phyloP scores from a whole-genome alignment of 2,888 invertebrate species.

The Drosophila formosana region DNA sequence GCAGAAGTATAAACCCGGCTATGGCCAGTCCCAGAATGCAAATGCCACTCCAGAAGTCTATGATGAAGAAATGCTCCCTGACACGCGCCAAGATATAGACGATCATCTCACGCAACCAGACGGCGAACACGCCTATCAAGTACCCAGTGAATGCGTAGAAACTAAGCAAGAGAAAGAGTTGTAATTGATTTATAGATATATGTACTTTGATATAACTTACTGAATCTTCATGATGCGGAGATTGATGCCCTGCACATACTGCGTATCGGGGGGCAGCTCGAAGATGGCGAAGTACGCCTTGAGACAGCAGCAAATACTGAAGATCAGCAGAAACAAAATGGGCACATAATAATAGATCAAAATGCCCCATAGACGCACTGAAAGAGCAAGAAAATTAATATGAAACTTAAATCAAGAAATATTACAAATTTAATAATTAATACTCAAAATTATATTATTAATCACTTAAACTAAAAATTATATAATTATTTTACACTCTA shows the following conservation, averaged over 20 bases:
- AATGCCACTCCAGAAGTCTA: conserved; percentile 81
- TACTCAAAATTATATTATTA: background rate
- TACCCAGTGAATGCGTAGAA: conserved; percentile 75
- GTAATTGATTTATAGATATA: background rate
- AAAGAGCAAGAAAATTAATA: background rate
- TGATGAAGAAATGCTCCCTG: conserved; percentile 76
- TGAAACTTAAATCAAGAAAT: background rate
- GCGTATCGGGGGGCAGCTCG: conserved; percentile 64
- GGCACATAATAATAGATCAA: conserved; percentile 74
- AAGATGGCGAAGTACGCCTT: conserved; percentile 72
- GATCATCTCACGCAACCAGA: conserved; percentile 79
- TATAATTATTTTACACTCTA: background rate
- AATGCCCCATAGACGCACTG: conserved; percentile 80
- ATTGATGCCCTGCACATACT: conserved; percentile 68
- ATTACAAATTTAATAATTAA: no score
- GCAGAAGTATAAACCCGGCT: conserved; percentile 73
- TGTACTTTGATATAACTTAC: conserved; percentile 41
- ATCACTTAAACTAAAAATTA: background rate
- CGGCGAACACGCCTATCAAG: conserved; percentile 67
- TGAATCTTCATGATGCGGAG: conserved; percentile 71
- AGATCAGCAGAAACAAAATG: conserved; percentile 64
- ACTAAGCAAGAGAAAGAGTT: conserved; percentile 29
- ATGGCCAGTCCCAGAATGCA: conserved; percentile 73
- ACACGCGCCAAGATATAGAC: conserved; percentile 74
- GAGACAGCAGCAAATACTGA: conserved; percentile 66